Evolutionary conservation across 2,888 invertebrate species (phyloP), one percentile per base, ranked within the genome.

Genomic region (Melitaea athalia): DNA sequence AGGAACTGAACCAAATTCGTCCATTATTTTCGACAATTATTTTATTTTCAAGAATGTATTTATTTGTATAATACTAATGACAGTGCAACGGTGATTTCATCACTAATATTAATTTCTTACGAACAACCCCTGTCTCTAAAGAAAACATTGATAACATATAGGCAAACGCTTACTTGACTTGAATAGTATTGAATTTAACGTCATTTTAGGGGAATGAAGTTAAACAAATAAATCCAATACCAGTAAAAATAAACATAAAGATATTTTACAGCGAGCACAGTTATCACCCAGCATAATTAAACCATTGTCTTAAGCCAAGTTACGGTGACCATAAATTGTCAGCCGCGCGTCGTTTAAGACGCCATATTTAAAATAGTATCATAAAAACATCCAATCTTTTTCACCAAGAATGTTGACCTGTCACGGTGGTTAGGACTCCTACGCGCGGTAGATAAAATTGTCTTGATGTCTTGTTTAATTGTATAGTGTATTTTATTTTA

Each of bases 221-320:
- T 38, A 49, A 61, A 70, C 31, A 62, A 65, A 63, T 63, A 64
- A 63, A 64, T 67, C 38, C 57, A 24, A 68, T 45, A 53, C 50
- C 64, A 55, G 59, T 55, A 24, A 55, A 62, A 65, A 68, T 24
- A 59, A 38, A 38, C 60, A 52, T 76, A 85, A 82, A 86, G 84
- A 83, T 78, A 78, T 81, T 88, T 87, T 85, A 89, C 82, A 78
- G 82, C 77, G 80, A 80, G 80, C 79, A 79, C 85, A 86, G 87
- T 91, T 89, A 91, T 87, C 88, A 85, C 87, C 85, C 78, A 78
- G 82, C 81, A 89, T 90, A 91, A 91, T 91, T 91, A 91, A 89
- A 86, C 86, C 89, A 89, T 91, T 91, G 91, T 91, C 85, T 91
- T 84, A 76, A 78, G 77, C 79, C 79, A 82, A 81, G 87, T 89